Conservation (phyloP, 2,888 invertebrate species). For the Himalopsyche tibetana region DNA sequence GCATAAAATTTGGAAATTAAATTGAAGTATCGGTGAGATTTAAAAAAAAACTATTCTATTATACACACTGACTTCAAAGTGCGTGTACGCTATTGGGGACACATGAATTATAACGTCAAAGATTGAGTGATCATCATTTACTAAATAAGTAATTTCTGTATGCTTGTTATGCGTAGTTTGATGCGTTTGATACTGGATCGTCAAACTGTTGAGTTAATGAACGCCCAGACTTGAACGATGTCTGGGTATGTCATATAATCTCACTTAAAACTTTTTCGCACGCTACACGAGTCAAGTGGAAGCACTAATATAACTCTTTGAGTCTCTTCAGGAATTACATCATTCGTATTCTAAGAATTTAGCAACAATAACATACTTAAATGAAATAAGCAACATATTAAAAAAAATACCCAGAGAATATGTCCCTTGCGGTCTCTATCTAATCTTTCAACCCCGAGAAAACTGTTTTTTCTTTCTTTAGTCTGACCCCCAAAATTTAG, state of each 20-base stretch:
- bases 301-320: background rate
- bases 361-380: background rate
- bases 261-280: conserved; percentile 7
- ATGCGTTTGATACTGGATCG: background rate
- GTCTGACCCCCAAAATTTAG: too few relatives aligned
- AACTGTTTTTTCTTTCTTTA: too few relatives aligned
- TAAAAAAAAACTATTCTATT: too few relatives aligned
- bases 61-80: too few relatives aligned
- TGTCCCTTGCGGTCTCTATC: too few relatives aligned
- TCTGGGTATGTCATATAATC: conserved; percentile 11
- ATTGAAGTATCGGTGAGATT: too few relatives aligned
- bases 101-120: background rate
- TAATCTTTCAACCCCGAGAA: too few relatives aligned
- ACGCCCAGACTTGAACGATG: conserved; percentile 11
- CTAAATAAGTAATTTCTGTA: background rate
- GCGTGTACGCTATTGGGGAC: too few relatives aligned
- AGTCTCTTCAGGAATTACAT: background rate
- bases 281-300: background rate
- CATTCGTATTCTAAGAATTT: background rate
- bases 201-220: background rate
- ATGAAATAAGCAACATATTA: background rate
- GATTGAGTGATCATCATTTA: background rate
- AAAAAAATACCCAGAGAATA: background rate
- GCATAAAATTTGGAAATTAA: too few relatives aligned
- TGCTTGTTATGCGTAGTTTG: background rate